Conservation (phyloP, 2,888 invertebrate genomes). For the Diabrotica balteata region DNA sequence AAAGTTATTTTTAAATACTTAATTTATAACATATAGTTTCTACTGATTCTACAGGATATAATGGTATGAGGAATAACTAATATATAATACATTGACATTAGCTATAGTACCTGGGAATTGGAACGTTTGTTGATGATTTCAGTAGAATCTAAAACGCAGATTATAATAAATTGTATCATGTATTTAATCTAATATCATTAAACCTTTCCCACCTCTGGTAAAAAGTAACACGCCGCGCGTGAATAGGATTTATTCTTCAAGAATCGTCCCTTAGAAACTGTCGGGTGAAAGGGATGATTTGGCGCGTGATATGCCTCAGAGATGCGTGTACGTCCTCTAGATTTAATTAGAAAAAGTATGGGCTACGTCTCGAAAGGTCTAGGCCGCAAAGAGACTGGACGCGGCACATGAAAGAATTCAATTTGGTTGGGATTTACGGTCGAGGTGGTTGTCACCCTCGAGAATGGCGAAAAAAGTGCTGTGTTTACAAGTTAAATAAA, state of each 20-base stretch:
- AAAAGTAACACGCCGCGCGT: neutral
- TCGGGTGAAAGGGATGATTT: constrained; percentile 1
- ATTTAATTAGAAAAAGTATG: constrained; percentile 10
- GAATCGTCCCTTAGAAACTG: constrained; percentile 20
- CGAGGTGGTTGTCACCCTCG: neutral
- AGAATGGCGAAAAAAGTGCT: too few relatives aligned
- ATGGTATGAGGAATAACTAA: too few relatives aligned
- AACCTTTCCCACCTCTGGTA: neutral
- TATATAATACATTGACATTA: too few relatives aligned
- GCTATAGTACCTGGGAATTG: too few relatives aligned
- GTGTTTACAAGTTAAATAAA: too few relatives aligned
- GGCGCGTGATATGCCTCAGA: constrained; percentile 7
- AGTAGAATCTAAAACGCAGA: too few relatives aligned
- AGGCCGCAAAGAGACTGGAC: neutral
- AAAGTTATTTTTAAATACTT: too few relatives aligned
- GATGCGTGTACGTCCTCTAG: constrained; percentile 3
- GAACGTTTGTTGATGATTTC: too few relatives aligned
- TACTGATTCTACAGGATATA: too few relatives aligned
- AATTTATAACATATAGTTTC: too few relatives aligned
- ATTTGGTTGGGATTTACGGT: constrained; percentile 1
- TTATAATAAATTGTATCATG: neutral
- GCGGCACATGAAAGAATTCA: neutral
- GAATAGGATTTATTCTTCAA: constrained; percentile 25
- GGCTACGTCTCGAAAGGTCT: neutral
- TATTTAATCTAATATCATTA: neutral